Conservation (phyloP, 2,888 invertebrate species). For the Mesopsocus fuscifrons region DNA sequence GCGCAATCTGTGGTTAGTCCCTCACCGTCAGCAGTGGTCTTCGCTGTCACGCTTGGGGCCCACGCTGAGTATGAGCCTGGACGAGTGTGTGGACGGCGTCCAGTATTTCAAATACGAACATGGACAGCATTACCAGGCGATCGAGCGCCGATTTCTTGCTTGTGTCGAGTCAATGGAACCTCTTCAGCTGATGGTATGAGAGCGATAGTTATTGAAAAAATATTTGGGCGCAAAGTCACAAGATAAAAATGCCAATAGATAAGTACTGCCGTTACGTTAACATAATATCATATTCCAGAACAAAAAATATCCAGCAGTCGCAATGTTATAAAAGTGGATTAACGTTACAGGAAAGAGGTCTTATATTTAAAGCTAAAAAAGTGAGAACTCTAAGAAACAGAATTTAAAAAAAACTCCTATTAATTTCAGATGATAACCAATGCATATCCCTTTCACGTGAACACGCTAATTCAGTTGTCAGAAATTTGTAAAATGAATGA, state of each 20-base stretch:
- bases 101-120: conserved; percentile 58
- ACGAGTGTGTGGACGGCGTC: conserved; percentile 31
- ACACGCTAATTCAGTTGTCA: conserved; percentile 58
- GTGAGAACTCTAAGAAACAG: too few species aligned
- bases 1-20: conserved; percentile 45
- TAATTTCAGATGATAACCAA: too few species aligned
- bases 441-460: conserved; percentile 59
- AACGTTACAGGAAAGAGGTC: too few species aligned
- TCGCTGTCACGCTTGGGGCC: conserved; percentile 44
- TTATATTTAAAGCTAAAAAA: too few species aligned
- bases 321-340: too few species aligned
- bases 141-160: conserved; percentile 52
- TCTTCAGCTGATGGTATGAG: conserved; percentile 52
- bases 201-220: too few species aligned
- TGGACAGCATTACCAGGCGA: conserved; percentile 47
- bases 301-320: too few species aligned
- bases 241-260: too few species aligned
- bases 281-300: too few species aligned
- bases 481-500: conserved; percentile 63
- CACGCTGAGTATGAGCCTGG: conserved; percentile 38
- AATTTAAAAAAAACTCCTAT: too few species aligned
- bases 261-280: too few species aligned
- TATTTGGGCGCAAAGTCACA: too few species aligned
- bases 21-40: conserved; percentile 52
- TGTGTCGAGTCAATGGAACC: conserved; percentile 64